Evolutionary conservation across 2,113 vertebrate genomes (phyloP), one percentile per base, ranked within the genome.

Genomic region (Nothocercus julius): DNA sequence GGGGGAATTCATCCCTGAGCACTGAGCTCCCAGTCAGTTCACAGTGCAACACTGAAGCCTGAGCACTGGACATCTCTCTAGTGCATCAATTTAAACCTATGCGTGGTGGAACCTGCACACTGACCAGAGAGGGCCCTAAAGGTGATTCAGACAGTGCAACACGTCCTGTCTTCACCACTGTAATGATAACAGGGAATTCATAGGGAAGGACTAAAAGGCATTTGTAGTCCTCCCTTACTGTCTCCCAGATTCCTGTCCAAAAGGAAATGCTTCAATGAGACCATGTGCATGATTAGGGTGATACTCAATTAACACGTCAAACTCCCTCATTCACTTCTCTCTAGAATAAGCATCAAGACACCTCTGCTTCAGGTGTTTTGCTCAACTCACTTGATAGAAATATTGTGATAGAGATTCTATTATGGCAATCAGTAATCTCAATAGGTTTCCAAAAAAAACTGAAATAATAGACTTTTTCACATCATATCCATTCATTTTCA

Each of bases 401-500:
- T 1, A 28, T 14, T 44, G 36, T 0, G 0, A 19, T 0, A 34
- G 45, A 66, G 28, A 62, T 45, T 11, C 30, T 40, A 3, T 44
- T 64, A 79, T 49, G 42, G 12, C 30, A 73, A 77, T 54, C 66
- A 72, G 11, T 20, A 74, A n/a, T n/a, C 78, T 0, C 34, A 13
- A 20, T 28, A 86, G 68, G 47, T 83, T 81, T 42, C 18, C 4
- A 88, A 20, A 40, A 77, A 80, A 70, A 51, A 6, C 11, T 36
- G 38, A 44, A 76, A 34, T 3, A 42, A 30, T 15, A 1, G 15
- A 21, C 42, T 81, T 80, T 74, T 81, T 40, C 32, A 62, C 7
- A 66, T 13, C n/a, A 0, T 24, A 51, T 42, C 18, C 10, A 64
- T 80, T 73, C 6, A 8, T 93, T 82, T 20, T 25, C 1, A 15